These are phyloP conservation scores for Pachypanchax playfairii DNA, from an alignment of 2,113 vertebrate species.

Conservation along the genomic window DNA sequence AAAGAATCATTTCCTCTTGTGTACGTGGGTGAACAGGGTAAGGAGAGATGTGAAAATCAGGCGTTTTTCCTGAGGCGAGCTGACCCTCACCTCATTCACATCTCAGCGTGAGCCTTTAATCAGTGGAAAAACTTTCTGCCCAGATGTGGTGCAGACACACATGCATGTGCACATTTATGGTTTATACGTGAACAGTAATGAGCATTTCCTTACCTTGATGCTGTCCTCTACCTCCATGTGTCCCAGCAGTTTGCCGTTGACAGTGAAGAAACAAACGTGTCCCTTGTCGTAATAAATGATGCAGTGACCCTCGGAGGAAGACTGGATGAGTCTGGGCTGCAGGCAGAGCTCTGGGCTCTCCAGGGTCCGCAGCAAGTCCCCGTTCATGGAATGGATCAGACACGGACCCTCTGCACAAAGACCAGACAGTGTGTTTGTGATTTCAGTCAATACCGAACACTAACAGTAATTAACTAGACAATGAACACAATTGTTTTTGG, in stretches of 20 bases:
- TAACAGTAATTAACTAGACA: too few relatives aligned
- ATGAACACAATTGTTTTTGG: too few relatives aligned
- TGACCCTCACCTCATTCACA: slow-evolving; percentile 56
- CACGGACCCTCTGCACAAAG: slow-evolving; percentile 89
- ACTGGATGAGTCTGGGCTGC: slow-evolving; percentile 90
- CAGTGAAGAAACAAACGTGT: slow-evolving; percentile 90
- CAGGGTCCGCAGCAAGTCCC: slow-evolving; percentile 93
- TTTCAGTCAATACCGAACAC: too few relatives aligned
- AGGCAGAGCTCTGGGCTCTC: slow-evolving; percentile 84
- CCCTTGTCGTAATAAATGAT: slow-evolving; percentile 94
- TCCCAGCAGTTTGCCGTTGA: slow-evolving; percentile 93
- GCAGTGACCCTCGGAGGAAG: slow-evolving; percentile 93
- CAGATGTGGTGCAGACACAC: slow-evolving; percentile 78
- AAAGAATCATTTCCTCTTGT: slow-evolving; percentile 59
- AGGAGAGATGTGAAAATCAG: slow-evolving; percentile 35
- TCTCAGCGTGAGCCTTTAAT: slow-evolving; percentile 78
- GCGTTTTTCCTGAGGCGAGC: slow-evolving; percentile 64
- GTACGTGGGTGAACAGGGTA: slow-evolving; percentile 32
- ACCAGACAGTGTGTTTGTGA: neutral
- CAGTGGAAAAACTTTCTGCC: slow-evolving; percentile 67
- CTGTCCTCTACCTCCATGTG: slow-evolving; percentile 89
- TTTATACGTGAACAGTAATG: neutral
- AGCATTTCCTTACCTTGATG: slow-evolving; percentile 82
- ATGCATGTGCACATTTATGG: slow-evolving; percentile 8
- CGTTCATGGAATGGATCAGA: slow-evolving; percentile 99